Evolutionary conservation across 2,888 invertebrate species (phyloP), one percentile per base, ranked within the genome.

Genomic region (Coronaproctus castanopsis): DNA sequence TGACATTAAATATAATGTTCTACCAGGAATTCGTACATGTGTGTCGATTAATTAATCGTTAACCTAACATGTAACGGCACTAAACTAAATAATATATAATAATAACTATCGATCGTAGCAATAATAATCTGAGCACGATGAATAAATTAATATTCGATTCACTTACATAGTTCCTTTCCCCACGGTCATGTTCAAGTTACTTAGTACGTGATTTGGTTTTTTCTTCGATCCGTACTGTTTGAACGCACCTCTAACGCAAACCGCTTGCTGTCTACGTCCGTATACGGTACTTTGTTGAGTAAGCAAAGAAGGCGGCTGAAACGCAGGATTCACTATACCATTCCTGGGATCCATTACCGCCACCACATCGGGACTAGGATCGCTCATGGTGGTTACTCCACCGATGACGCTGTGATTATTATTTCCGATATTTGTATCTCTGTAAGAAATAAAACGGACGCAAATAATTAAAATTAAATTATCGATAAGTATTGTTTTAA

Each of bases 111-210:
- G n/a, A n/a, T n/a, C n/a, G n/a, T n/a, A n/a, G n/a, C n/a, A n/a
- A n/a, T n/a, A n/a, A n/a, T n/a, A n/a, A n/a, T n/a, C n/a, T n/a
- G n/a, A n/a, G n/a, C n/a, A n/a, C n/a, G n/a, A n/a, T n/a, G n/a
- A n/a, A n/a, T n/a, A n/a, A n/a, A n/a, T n/a, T n/a, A n/a, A n/a
- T n/a, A n/a, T n/a, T n/a, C n/a, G n/a, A n/a, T n/a, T 21, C 68
- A 83, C 88, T 89, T 74, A 92, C 92, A 93, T 93, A 64, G 90
- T 87, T 68, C 92, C 93, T 73, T 89, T 89, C 66, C 85, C 86
- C 63, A 93, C 92, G 60, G 90, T 90, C 87, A 93, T 89, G 74
- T 86, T 87, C 63, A 93, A 80, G 73, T 89, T 85, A 69, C 84
- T 84, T 63, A 93, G 78, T 54, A 92, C 90, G 66, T 86, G 85